These are phyloP conservation scores for Brachymystax lenok DNA, from an alignment of 2,797 vertebrate species.

Conservation along the genomic window DNA sequence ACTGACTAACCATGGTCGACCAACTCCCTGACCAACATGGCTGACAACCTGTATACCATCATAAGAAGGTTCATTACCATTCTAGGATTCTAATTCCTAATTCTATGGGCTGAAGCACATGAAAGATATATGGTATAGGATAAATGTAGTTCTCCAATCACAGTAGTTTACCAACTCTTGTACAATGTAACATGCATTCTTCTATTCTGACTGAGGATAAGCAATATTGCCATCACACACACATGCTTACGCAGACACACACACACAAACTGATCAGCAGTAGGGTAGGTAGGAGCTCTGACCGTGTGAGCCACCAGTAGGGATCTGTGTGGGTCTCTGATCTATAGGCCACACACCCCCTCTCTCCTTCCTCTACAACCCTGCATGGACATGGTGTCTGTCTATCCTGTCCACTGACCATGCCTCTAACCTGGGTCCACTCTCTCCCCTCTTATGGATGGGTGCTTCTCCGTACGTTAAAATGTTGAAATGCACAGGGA, in stretches of 20 bases:
- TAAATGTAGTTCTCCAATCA: conserved; percentile 56
- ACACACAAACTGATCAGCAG: conserved; percentile 38
- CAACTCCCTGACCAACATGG: no score
- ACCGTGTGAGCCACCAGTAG: conserved; percentile 34
- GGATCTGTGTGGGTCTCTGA: conserved; percentile 18
- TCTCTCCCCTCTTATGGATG: conserved; percentile 32
- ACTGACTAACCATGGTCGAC: no score
- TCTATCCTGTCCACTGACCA: neutral
- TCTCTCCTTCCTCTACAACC: conserved; percentile 48
- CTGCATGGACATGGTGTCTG: conserved; percentile 50
- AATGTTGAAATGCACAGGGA: conserved; percentile 44
- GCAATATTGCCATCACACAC: conserved; percentile 29
- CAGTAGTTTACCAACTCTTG: conserved; percentile 41
- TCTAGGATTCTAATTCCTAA: no score
- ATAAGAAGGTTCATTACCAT: no score
- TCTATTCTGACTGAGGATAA: conserved; percentile 38
- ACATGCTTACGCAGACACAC: conserved; percentile 8
- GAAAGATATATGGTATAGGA: conserved; percentile 58
- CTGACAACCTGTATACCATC: no score
- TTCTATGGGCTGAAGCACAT: conserved; percentile 17
- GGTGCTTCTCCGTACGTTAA: conserved; percentile 26
- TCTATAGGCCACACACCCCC: conserved; percentile 38
- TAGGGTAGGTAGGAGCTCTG: conserved; percentile 44
- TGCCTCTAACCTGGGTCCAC: conserved; percentile 16
- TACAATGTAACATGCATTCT: conserved; percentile 63